Base-by-base conservation (phyloP, 2,113 vertebrate genomes). In the Naja naja region DNA sequence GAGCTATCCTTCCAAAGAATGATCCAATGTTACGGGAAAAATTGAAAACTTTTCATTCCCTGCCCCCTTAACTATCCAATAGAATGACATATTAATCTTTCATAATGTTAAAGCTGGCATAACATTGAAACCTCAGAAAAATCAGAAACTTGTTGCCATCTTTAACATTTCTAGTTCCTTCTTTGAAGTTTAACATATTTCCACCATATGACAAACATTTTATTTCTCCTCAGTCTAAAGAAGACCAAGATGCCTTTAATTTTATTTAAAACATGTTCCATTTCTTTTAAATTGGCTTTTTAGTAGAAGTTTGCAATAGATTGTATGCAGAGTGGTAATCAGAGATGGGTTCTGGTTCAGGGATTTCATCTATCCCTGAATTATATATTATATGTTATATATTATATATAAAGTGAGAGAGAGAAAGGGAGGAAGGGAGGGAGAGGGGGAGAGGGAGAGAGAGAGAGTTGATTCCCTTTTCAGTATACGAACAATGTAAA, bases 141-240 rank as follows among this genome's bases (percentile, higher is more conserved):
- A 89, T 89, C 64, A 91, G 69, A 64, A 91, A 1, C 49, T 93
- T 94, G 92, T 95, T 92, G 85, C 93, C 91, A 93, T 92, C 93
- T 23, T 53, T 92, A 95, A 96, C 95, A 96, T 96, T 95, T 90
- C 90, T 94, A 2, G 87, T 89, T 81, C 53, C 43, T 81, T 93
- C 96, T 96, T 96, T 96, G 96, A 97, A 96, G 91, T 86, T 94
- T 90, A 91, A 87, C 95, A 95, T 95, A 94, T 92, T 97, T 96
- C 95, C 43, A 85, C 95, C 96, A 96, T 95, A 96, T 95, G 97
- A 96, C 92, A 96, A 89, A 91, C 88, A 93, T 93, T 95, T 34
- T 91, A 87, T 94, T 93, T 96, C 20, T 27, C 95, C 95, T 47
- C 45, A 52, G 25, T 52, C 89, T 94, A 94, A 69, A 14, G 90